These are phyloP conservation scores for Xerus inauris DNA, from an alignment of 2,113 vertebrate genomes.

Conservation along the genomic window DNA sequence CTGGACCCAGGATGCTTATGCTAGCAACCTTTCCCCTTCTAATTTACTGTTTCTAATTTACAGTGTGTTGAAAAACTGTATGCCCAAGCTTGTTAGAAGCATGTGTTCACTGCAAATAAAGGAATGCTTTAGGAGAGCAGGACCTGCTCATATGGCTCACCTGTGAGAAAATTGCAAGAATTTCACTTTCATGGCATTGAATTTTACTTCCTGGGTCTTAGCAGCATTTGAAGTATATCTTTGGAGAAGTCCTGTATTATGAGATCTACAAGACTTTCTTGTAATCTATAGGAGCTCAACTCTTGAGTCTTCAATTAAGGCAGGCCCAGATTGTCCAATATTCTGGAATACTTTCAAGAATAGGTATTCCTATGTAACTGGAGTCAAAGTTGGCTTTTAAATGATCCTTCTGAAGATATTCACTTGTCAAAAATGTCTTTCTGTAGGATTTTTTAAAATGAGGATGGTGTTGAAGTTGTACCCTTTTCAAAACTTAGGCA, in stretches of 20 bases:
- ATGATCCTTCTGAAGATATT: background rate
- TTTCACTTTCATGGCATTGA: background rate
- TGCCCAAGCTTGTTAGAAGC: background rate
- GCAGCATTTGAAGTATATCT: background rate
- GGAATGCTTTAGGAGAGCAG: background rate
- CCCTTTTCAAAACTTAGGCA: background rate
- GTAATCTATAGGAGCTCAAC: background rate
- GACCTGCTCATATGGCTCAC: background rate
- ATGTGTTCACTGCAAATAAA: background rate
- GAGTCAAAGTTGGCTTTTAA: background rate
- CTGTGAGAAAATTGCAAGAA: background rate
- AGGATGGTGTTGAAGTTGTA: background rate
- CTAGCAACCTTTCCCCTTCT: conserved; percentile 27
- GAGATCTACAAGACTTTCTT: background rate
- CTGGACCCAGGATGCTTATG: conserved; percentile 5
- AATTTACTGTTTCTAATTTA: conserved; percentile 52
- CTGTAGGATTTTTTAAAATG: background rate
- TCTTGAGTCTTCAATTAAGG: conserved; percentile 37
- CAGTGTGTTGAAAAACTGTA: background rate
- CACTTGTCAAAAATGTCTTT: background rate
- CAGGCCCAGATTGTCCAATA: background rate
- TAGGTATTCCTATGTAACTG: conserved; percentile 26
- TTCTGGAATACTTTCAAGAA: conserved; percentile 21
- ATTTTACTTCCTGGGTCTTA: background rate
- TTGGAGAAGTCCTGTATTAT: background rate